A percentile compares a stretch with the other conserved stretches of the same genome.
Conservation (phyloP, 1,140 invertebrate genomes). For the Venturia canescens region DNA sequence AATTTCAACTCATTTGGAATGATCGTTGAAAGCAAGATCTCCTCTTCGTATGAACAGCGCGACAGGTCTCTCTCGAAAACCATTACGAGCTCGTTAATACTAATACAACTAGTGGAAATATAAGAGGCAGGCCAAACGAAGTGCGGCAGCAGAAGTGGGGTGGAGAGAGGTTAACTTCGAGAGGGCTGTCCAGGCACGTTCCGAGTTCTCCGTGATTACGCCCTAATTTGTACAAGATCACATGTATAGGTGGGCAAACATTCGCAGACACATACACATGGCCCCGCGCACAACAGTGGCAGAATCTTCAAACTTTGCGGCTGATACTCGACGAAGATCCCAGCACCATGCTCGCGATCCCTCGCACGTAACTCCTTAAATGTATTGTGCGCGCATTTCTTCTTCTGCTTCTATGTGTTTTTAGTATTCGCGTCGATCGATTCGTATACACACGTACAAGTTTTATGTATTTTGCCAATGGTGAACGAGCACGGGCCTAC, state of each 20-base stretch:
- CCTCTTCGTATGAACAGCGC: background rate
- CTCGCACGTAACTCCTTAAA: conserved; percentile 51
- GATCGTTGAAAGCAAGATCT: background rate
- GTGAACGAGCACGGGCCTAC: background rate
- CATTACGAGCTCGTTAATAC: conserved; percentile 36
- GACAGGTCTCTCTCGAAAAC: background rate
- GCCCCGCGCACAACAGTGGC: background rate
- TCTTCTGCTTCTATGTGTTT: background rate
- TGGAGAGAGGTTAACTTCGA: conserved; percentile 33
- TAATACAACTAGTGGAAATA: conserved; percentile 25
- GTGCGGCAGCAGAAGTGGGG: background rate
- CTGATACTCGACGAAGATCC: background rate
- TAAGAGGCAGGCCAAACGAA: conserved; percentile 1
- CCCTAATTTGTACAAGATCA: conserved; percentile 44
- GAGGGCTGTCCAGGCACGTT: conserved; percentile 39
- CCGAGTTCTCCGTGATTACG: conserved; percentile 47
- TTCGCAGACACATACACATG: conserved; percentile 21
- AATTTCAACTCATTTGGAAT: background rate
- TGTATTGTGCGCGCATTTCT: conserved; percentile 15
- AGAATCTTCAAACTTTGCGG: background rate
- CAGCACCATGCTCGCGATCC: conserved; percentile 38
- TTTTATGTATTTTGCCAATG: background rate
- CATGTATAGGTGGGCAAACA: background rate
- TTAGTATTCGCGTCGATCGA: conserved; percentile 1
- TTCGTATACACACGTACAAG: background rate